Base-by-base conservation (phyloP, 2,797 vertebrate genomes). In the Acanthopagrus latus region DNA sequence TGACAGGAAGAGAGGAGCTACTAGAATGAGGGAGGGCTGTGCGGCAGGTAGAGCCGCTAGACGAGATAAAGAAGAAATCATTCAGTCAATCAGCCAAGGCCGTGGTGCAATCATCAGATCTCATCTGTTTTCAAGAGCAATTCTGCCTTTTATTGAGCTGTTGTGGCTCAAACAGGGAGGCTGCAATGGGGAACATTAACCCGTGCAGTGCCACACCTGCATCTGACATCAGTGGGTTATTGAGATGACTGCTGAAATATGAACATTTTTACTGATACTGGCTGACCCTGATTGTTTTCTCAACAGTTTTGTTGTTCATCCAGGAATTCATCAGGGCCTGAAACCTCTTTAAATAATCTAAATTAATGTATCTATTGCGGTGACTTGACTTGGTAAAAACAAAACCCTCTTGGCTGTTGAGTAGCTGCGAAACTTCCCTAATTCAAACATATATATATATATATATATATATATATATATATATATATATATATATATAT, bases 71-170 rank as follows among this genome's bases (percentile, higher is more conserved):
- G 91, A 91, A 91, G 88, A 94, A 94, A 95, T 95, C 94, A 94
- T 94, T 94, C 92, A 95, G 94, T 95, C 94, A 94, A 94, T 95
- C 94, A 94, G 90, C 64, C 84, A 64, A n/a, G 78, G 87, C 91
- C 33, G 58, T 11, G 57, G 76, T 82, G 91, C 94, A 95, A 95
- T 95, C 93, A 95, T 94, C 91, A 92, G 84, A 92, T 93, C 94
- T 95, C 94, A 94, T 95, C 94, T 95, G 93, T 88, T 95, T 94
- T 95, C 93, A 95, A 91, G 93, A 94, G 92, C 93, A 93, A 93
- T 94, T 89, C 91, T 88, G 84, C 87, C 91, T 88, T 92, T 91
- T 94, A 95, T 95, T 94, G 95, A 95, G 93, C 94, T 94, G 94
- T 94, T 94, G 90, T 92, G 93, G 83, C 89, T 90, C 87, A 88